Evolutionary conservation across 1,140 invertebrate species (phyloP), one percentile per base, ranked within the genome.

Genomic region (Papilio machaon): DNA sequence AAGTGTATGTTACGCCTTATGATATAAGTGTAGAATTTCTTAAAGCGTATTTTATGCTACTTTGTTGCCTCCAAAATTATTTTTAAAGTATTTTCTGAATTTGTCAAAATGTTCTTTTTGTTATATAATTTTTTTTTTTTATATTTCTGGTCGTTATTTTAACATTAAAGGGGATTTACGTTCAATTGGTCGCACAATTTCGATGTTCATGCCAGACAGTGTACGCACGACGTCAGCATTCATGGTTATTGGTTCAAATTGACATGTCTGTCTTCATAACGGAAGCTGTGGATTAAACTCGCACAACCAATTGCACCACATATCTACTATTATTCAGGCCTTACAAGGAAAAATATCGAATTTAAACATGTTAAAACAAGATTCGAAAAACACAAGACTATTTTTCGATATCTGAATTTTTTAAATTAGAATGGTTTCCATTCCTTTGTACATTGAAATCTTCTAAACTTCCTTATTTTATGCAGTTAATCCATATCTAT

Each of bases 221-320:
- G 19, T 38, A 19, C 23, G 35, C 2, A 70, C 80, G 74, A 49
- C 78, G 73, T 75, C 46, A 23, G 52, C 13, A 83, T 77, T 76
- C 67, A 64, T 82, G 79, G 84, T 92, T 89, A 92, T 91, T 92
- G 88, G 84, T 80, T 87, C 82, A 88, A 92, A 92, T 94, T 93
- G 92, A 88, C 84, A 90, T 91, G 92, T 93, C 92, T 90, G 88
- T 93, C 91, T 92, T 92, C 90, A 90, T 92, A 89, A 92, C 89
- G 91, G 90, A 91, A 89, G 81, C 83, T 77, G 83, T 82, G 78
- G 82, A 82, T 85, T 84, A 81, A 81, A 85, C 81, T 81, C 80
- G 70, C 80, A 64, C 47, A 74, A 85, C 80, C 79, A 80, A 58
- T 80, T 85, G 82, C 30, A 7, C 30, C 35, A 9, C 54, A 58